phyloP scores from a whole-genome alignment of 2,888 invertebrate species.

The Tachystola acroxantha region DNA sequence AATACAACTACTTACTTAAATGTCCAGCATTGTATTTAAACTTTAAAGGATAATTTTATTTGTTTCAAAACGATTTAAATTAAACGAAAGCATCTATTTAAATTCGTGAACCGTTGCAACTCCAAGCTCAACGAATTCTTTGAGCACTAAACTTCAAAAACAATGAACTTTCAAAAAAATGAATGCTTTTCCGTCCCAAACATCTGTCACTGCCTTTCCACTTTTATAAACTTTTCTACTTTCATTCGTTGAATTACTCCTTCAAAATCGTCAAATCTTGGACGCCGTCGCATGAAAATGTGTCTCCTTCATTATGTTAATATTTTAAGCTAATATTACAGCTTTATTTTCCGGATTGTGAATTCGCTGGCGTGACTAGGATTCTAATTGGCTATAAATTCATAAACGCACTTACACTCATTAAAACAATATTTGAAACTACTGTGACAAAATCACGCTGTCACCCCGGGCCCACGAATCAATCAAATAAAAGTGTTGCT shows the following conservation, averaged over 20 bases:
- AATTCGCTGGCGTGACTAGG: conserved; percentile 2
- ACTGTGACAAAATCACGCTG: too few species aligned
- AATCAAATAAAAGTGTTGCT: too few species aligned
- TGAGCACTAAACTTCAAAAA: conserved; percentile 4
- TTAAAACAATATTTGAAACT: too few species aligned
- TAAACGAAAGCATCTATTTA: conserved; percentile 3
- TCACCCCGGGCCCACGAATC: too few species aligned
- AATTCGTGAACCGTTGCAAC: conserved; percentile 5
- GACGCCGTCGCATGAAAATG: background rate
- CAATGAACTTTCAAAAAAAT: too few species aligned
- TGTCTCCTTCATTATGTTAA: background rate
- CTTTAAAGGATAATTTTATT: too few species aligned
- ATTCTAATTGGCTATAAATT: too few species aligned
- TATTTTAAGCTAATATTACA: conserved; percentile 1
- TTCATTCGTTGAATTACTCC: background rate
- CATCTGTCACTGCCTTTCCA: conserved; percentile 9
- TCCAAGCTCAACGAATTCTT: conserved; percentile 3
- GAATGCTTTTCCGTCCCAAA: conserved; percentile 2
- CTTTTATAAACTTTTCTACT: background rate
- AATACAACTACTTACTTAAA: too few species aligned
- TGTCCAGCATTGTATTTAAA: too few species aligned
- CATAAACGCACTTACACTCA: too few species aligned
- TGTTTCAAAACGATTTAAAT: too few species aligned
- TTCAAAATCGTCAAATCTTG: background rate
- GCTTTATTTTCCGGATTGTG: conserved; percentile 5